phyloP scores from a whole-genome alignment of 2,888 invertebrate genomes.

The Drosophila kokeensis region DNA sequence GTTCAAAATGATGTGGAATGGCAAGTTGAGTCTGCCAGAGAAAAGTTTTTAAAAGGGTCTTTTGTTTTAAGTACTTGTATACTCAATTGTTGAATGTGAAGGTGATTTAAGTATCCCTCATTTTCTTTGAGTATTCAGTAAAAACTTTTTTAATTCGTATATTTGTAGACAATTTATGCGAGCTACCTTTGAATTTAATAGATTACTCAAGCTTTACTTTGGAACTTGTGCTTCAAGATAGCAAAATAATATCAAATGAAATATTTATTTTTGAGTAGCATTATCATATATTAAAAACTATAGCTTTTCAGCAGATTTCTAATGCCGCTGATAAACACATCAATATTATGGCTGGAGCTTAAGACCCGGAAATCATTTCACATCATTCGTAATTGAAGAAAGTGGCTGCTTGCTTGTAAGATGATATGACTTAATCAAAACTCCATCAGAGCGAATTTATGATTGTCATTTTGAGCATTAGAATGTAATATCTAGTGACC shows the following conservation, averaged over 20 bases:
- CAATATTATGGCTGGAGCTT: background rate
- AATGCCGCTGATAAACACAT: background rate
- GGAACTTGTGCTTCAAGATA: background rate
- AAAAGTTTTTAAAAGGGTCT: background rate
- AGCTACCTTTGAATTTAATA: too few species aligned
- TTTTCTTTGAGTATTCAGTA: background rate
- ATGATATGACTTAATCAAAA: conserved; percentile 66
- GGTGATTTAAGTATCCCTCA: background rate
- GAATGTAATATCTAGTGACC: conserved; percentile 64
- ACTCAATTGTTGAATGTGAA: background rate
- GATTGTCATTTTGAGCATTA: conserved; percentile 63
- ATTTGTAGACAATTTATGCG: background rate
- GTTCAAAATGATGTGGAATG: conserved; percentile 7
- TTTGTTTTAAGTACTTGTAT: background rate
- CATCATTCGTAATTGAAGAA: conserved; percentile 23
- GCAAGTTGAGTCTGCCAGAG: background rate
- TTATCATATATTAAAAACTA: background rate
- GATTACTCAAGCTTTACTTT: background rate
- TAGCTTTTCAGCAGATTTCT: background rate
- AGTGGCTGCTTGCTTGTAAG: conserved; percentile 42
- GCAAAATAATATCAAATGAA: background rate
- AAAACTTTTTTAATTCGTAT: background rate
- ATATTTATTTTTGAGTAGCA: background rate
- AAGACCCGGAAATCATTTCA: conserved; percentile 43
- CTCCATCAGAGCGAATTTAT: conserved; percentile 65